Conservation (phyloP, 2,113 vertebrate species). For the Pristiophorus japonicus region DNA sequence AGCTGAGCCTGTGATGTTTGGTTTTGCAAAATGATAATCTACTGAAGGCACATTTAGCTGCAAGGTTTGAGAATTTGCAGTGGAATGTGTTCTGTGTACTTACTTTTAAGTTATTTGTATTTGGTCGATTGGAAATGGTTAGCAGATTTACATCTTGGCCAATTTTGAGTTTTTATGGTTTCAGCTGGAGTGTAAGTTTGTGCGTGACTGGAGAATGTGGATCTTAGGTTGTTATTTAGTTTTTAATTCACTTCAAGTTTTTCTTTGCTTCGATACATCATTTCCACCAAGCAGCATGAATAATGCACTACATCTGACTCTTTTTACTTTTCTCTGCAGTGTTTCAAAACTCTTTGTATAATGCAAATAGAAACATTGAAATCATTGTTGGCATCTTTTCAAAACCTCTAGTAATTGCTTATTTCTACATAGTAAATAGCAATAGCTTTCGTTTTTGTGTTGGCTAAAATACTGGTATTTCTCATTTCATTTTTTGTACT, state of each 20-base stretch:
- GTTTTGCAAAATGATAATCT: conserved; percentile 10
- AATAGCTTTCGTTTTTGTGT: not conserved
- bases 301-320: not conserved
- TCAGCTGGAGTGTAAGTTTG: not conserved
- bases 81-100: not conserved
- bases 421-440: not conserved
- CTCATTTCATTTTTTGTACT: not conserved
- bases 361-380: not conserved
- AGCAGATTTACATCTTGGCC: not conserved
- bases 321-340: not conserved
- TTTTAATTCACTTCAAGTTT: not conserved
- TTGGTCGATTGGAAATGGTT: not conserved
- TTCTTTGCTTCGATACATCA: not conserved
- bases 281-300: not conserved
- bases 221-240: not conserved
- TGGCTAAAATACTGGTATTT: not conserved
- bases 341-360: not conserved
- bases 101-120: not conserved
- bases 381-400: not conserved
- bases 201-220: not conserved
- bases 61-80: not conserved
- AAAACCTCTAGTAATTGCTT: not conserved
- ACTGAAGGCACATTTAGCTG: not conserved
- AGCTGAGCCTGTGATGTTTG: not conserved
- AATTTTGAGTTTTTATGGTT: not conserved